Conservation (phyloP, 2,797 vertebrate species). For the Lithobates sylvaticus region DNA sequence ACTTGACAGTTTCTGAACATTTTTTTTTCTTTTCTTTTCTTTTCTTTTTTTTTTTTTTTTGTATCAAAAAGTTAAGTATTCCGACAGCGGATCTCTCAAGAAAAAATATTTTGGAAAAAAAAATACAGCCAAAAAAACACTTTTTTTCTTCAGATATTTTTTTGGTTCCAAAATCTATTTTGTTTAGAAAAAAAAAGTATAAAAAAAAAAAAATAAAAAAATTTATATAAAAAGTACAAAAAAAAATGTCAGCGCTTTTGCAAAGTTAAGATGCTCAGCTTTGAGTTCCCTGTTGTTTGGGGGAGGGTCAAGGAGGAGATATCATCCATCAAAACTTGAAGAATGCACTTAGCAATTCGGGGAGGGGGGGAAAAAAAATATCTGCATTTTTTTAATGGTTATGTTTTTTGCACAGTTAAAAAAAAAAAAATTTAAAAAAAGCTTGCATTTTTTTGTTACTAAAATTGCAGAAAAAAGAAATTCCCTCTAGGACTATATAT, state of each 20-base stretch:
- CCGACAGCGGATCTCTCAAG: conserved; percentile 32
- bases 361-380: neutral
- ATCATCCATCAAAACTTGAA: conserved; percentile 60
- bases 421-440: conserved; percentile 21
- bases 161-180: conserved; percentile 51
- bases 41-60: conserved; percentile 7
- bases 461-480: conserved; percentile 24
- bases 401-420: conserved; percentile 55
- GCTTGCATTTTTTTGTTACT: conserved; percentile 30
- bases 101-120: conserved; percentile 30
- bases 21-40: neutral
- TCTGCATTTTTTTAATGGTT: conserved; percentile 49
- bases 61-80: conserved; percentile 57
- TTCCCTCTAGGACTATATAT: neutral
- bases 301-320: conserved; percentile 15
- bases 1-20: conserved; percentile 52
- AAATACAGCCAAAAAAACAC: conserved; percentile 54
- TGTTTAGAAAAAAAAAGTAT: conserved; percentile 31
- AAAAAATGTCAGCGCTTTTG: conserved; percentile 30
- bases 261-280: conserved; percentile 36
- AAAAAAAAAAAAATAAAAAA: conserved; percentile 28
- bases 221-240: neutral
- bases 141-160: conserved; percentile 46
- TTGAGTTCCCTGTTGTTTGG: conserved; percentile 35
- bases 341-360: conserved; percentile 58